phyloP scores from a whole-genome alignment of 2,888 invertebrate species.

The Baronia brevicornis region DNA sequence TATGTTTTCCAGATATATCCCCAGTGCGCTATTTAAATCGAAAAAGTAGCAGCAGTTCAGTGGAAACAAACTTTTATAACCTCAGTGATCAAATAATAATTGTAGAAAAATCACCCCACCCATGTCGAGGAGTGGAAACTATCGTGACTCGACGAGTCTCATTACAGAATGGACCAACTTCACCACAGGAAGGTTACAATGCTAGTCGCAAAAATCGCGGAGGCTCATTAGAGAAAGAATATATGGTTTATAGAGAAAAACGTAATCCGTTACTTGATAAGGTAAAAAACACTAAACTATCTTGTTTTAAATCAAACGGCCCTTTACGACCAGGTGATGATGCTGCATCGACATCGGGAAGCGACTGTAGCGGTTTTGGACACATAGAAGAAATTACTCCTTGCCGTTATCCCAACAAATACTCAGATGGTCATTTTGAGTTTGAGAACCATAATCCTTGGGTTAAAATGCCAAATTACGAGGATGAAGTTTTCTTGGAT shows the following conservation, averaged over 20 bases:
- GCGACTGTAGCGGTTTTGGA: conserved; percentile 70
- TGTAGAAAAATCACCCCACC: conserved; percentile 73
- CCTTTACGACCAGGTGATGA: conserved; percentile 67
- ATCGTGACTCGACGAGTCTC: conserved; percentile 62
- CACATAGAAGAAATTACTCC: conserved; percentile 57
- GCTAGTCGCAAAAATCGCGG: conserved; percentile 66
- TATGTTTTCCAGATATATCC: conserved; percentile 75
- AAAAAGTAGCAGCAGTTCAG: conserved; percentile 78
- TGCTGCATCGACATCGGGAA: conserved; percentile 68
- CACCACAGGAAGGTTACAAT: conserved; percentile 67
- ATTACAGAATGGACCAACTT: conserved; percentile 54
- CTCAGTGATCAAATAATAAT: conserved; percentile 77
- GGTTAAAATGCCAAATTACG: conserved; percentile 65
- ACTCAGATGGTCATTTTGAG: conserved; percentile 54
- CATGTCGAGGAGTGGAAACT: conserved; percentile 50
- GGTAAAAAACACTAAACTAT: conserved; percentile 81
- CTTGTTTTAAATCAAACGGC: conserved; percentile 78
- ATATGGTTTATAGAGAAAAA: conserved; percentile 77
- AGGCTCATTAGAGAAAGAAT: conserved; percentile 74
- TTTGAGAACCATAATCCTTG: conserved; percentile 70
- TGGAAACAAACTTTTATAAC: conserved; percentile 81
- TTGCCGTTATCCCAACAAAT: conserved; percentile 51
- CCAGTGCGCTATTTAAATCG: conserved; percentile 78
- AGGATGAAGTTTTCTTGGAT: conserved; percentile 66
- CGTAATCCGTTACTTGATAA: conserved; percentile 81